Evolutionary conservation across 2,888 invertebrate genomes (phyloP).

Genomic region (Omphaloscelis lunosa): DNA sequence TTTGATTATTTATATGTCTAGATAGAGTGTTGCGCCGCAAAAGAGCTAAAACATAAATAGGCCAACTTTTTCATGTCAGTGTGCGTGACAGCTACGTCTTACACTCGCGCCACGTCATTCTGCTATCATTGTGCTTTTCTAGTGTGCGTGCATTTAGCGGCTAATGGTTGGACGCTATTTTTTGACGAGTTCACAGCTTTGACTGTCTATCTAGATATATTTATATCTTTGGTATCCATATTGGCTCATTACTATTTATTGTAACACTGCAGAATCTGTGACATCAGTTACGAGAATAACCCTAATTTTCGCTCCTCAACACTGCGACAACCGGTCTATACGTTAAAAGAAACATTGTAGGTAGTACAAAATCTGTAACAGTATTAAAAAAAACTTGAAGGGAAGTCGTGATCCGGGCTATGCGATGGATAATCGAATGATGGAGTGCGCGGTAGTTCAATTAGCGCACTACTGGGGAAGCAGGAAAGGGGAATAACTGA

Average conservation of each 20-base stretch:
- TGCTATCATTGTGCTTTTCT: no score
- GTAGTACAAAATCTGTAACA: background rate
- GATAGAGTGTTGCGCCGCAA: no score
- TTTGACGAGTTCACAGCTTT: no score
- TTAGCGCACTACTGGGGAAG: background rate
- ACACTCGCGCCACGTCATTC: no score
- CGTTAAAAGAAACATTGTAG: background rate
- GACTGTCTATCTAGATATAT: no score
- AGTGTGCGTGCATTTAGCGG: no score
- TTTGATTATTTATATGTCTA: no score
- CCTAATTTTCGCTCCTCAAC: background rate
- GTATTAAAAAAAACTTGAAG: background rate
- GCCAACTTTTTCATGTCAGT: no score
- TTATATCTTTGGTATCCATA: background rate
- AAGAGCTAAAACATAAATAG: no score
- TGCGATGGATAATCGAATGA: slow-evolving; percentile 32
- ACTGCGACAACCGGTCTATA: background rate
- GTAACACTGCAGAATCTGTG: background rate
- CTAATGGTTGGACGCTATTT: no score
- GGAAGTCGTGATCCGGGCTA: background rate
- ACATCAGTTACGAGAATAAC: background rate
- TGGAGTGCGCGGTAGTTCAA: slow-evolving; percentile 15
- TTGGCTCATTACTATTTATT: background rate
- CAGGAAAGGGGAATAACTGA: background rate
- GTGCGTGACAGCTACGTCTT: no score